Evolutionary conservation across 2,888 invertebrate genomes (phyloP).

Genomic region (Caenorhabditis doughertyi): DNA sequence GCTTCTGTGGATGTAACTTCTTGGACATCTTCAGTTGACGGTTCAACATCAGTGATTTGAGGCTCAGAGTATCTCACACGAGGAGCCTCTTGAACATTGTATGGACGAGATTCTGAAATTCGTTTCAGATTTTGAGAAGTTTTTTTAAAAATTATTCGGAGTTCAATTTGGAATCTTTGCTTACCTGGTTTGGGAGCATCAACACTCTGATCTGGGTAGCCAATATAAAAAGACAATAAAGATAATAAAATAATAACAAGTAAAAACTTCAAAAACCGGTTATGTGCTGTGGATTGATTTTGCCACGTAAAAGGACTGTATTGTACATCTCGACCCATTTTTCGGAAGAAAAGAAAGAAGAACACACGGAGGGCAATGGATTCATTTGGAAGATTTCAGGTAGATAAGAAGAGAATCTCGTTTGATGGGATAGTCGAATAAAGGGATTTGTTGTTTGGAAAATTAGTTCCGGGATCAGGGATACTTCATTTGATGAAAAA

Average conservation of each 20-base stretch:
- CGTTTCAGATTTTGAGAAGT: too few species aligned
- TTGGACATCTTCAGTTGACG: too few species aligned
- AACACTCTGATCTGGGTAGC: neutral
- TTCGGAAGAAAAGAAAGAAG: neutral
- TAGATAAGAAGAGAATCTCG: constrained; percentile 8
- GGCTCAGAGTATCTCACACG: too few species aligned
- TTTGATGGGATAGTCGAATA: neutral
- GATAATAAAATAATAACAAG: constrained; percentile 12
- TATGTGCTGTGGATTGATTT: constrained; percentile 2
- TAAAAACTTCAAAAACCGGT: constrained; percentile 22
- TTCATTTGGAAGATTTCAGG: neutral
- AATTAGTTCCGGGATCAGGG: too few species aligned
- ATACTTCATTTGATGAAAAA: too few species aligned
- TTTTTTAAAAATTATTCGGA: too few species aligned
- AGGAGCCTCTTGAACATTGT: too few species aligned
- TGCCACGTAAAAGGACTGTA: constrained; percentile 33
- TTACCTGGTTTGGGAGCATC: constrained; percentile 7
- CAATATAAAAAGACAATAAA: constrained; percentile 11
- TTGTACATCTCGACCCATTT: constrained; percentile 25
- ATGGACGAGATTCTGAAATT: neutral
- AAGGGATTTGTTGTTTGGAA: neutral
- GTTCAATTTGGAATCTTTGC: too few species aligned
- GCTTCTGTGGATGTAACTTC: too few species aligned
- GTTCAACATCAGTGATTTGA: too few species aligned
- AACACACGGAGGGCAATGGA: neutral